Conservation (phyloP, 2,797 vertebrate species). For the Galago senegalensis region DNA sequence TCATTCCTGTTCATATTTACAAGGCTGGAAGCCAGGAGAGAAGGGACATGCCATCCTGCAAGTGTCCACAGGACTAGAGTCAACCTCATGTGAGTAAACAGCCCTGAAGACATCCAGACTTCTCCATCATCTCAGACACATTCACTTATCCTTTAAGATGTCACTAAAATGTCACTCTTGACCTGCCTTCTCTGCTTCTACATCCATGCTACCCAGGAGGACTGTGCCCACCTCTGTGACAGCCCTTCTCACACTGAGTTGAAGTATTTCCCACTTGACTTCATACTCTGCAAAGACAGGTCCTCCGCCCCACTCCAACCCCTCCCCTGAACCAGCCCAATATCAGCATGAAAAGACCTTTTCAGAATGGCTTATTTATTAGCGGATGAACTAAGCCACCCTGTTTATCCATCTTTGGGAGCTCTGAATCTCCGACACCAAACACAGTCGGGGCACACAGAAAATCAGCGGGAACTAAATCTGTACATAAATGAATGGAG, state of each 20-base stretch:
- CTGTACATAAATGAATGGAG: not conserved
- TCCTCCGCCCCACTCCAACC: accelerated
- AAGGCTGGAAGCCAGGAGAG: not conserved
- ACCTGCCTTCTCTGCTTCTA: not conserved
- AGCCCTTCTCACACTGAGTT: not conserved
- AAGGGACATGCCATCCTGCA: not conserved
- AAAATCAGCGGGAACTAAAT: not conserved
- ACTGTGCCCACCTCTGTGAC: not conserved
- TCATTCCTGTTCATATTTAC: not conserved
- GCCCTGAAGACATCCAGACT: not conserved
- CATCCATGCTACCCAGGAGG: not conserved
- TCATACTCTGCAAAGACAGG: not conserved
- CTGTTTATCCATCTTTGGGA: not conserved
- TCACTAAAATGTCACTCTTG: not conserved
- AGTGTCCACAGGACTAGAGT: not conserved
- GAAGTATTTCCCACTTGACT: not conserved
- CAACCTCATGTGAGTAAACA: not conserved
- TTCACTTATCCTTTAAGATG: not conserved
- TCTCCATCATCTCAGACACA: not conserved
- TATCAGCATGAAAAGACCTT: not conserved
- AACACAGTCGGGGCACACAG: not conserved
- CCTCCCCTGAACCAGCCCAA: not conserved
- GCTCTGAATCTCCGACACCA: not conserved
- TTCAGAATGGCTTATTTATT: not conserved
- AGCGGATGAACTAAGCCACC: not conserved